Evolutionary conservation across 2,888 invertebrate genomes (phyloP), one percentile per base, ranked within the genome.

Genomic region (Mactromeris polynyma): DNA sequence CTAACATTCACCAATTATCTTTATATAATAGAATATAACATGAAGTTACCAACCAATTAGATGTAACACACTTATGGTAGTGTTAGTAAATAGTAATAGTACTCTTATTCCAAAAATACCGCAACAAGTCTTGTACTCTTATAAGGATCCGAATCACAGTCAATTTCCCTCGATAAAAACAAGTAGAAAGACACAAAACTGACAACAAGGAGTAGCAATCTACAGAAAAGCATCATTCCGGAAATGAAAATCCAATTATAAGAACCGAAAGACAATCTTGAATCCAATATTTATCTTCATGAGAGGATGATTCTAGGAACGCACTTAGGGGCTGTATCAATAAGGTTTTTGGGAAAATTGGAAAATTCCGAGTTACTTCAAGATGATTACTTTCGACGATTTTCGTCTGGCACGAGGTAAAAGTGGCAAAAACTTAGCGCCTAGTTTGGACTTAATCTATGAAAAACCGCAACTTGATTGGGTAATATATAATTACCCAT

Each of bases 231-330:
- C 73, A 84, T 85, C 73, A 84, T 77, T 31, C 78, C 82, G 85
- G 73, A 83, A 64, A 85, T 85, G 77, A 85, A 87, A 89, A 91
- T 89, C 91, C 89, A 91, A 91, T 91, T 91, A 86, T 77, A 58
- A 33, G 36, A 38, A 33, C 46, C 69, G 33, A 84, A 85, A 87
- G 81, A 91, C 91, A 91, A 91, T 91, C 87, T 83, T 78, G 83
- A 83, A 73, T 69, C 83, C 46, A 83, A 73, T 83, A 73, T 82
- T 69, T 83, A 46, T 26, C 21, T 73, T 83, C 2, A 17, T 33
- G 38, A 83, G 40, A 73, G 14, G 19, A 33, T 14, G 26, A 64
- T 64, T n/a, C 58, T 0, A 26, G 58, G 58, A 64, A 64, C 26
- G 26, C 11, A 26, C n/a, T 26, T 64, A 4, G 51, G 58, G 58